Base-by-base conservation (phyloP, 2,888 invertebrate species). In the Carabus problematicus region DNA sequence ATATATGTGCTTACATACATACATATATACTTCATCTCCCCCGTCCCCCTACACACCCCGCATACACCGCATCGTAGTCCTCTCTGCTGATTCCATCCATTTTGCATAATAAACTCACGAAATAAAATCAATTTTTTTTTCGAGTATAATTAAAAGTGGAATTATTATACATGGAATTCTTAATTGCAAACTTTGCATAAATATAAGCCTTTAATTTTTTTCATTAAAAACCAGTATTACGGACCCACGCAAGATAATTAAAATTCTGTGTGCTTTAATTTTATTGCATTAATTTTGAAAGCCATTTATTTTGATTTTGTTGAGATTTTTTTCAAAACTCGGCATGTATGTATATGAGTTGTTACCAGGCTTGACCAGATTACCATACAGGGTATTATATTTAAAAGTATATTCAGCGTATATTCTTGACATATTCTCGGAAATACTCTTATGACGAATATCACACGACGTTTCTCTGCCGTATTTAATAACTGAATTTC, bases 161-260 rank as follows among this genome's bases (percentile, higher is more conserved):
- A 69, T 69, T 69, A 69, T 69, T 69, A 69, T 69, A 69, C 69
- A 69, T 69, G 69, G 69, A 69, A 69, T 69, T 69, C 69, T 69
- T 69, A 69, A 69, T 69, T 69, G 69, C 69, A 69, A 69, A 69
- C 69, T 69, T 69, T 69, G 69, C 69, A 69, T 69, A 69, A 69
- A 69, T 69, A 61, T 69, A 69, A 69, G 69, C 69, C 69, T 69
- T 69, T 69, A 69, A 69, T 69, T 69, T 69, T 67, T 69, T 69
- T 62, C 61, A 67, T 67, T 69, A 62, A 62, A 69, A 69, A 60
- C 69, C 61, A 61, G 69, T 62, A 69, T 69, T 69, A 62, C 62
- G 69, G 55, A 62, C 61, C 69, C 62, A 69, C 69, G 69, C 69
- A 62, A 55, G 52, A 69, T 69, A 61, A 69, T 69, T 69, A 39